Evolutionary conservation across 2,113 vertebrate genomes (phyloP), one percentile per base, ranked within the genome.

Genomic region (Prunella fulvescens): DNA sequence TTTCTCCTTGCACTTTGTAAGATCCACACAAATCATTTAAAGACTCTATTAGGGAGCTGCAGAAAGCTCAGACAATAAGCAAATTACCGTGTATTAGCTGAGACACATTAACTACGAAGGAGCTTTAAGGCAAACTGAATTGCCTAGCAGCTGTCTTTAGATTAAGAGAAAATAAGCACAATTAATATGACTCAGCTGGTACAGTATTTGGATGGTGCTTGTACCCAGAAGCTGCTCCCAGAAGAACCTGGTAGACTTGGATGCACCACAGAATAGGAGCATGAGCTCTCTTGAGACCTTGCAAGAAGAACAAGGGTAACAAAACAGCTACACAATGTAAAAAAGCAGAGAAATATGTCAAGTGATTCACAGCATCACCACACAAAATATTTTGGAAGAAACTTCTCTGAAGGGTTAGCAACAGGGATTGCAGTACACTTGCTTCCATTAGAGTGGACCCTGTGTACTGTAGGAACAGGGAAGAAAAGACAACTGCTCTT

Each of bases 181-280:
- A 80, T 92, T 90, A 86, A 90, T 72, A 76, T 89, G 92, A 94
- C 73, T 94, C 76, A 88, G 33, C 50, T 90, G 22, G n/a, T 72
- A 64, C 0, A 0, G 29, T 58, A 79, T 89, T 95, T 92, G 60
- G 37, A 45, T 80, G 28, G 9, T 70, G 16, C 33, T 66, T 62
- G 33, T 73, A 86, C 47, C 37, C 26, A 78, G 44, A 78, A 81
- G 81, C 12, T 91, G 25, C 57, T 93, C 57, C 78, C 60, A 31
- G 50, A 93, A 90, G 48, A 93, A 67, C 12, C 12, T 42, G 53
- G 25, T 7, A 79, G 61, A 40, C 18, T 58, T 67, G 19, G 15
- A 72, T 76, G 28, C 14, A 65, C 14, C 35, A 37, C 9, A 8
- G 54, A 86, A 35, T 44, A 79, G 78, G 14, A 81, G 17, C 19